phyloP scores from a whole-genome alignment of 2,113 vertebrate genomes.

The Coptodon bakossiorum region DNA sequence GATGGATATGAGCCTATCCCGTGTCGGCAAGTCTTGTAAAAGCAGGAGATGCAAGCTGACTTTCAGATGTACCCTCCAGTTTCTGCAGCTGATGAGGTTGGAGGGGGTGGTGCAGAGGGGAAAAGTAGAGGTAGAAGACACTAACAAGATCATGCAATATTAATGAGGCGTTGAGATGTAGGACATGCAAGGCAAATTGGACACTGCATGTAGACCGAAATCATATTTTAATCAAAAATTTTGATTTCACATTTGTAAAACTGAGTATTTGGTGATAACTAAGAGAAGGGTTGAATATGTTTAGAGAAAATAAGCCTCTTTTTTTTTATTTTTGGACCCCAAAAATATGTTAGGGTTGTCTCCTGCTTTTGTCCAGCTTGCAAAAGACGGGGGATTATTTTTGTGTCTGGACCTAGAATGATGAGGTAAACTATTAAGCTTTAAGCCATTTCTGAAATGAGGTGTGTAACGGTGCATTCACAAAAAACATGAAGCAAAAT shows the following conservation, averaged over 20 bases:
- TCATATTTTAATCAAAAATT: conserved; percentile 26
- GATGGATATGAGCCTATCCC: conserved; percentile 36
- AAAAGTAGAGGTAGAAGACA: conserved; percentile 25
- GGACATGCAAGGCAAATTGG: conserved; percentile 49
- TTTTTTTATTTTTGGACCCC: background rate
- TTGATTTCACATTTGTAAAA: background rate
- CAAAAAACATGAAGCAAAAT: background rate
- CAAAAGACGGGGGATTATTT: background rate
- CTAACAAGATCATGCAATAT: conserved; percentile 55
- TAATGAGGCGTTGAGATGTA: conserved; percentile 52
- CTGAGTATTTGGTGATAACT: background rate
- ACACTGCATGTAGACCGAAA: conserved; percentile 18
- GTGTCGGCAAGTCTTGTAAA: conserved; percentile 1
- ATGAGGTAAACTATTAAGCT: background rate
- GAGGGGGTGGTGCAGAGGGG: background rate
- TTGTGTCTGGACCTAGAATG: background rate
- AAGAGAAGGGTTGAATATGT: background rate
- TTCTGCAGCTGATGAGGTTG: background rate
- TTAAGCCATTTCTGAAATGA: background rate
- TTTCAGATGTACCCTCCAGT: conserved; percentile 39
- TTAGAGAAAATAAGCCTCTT: background rate
- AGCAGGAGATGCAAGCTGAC: conserved; percentile 18
- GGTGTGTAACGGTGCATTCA: background rate
- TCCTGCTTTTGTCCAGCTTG: background rate
- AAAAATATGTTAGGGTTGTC: background rate